phyloP scores from a whole-genome alignment of 1,140 invertebrate genomes.

The Agrilus planipennis region DNA sequence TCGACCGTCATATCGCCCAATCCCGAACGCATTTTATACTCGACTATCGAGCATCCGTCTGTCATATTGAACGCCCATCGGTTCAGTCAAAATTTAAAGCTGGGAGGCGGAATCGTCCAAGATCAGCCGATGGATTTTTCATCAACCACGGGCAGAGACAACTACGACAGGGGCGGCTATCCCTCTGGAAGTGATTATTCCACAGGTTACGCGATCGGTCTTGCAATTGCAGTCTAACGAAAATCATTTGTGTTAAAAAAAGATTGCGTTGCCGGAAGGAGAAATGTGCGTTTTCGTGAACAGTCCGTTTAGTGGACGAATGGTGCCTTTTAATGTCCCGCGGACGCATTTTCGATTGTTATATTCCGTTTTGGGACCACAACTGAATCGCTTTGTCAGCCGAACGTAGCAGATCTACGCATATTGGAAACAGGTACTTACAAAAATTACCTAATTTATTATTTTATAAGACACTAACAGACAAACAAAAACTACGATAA shows the following conservation, averaged over 20 bases:
- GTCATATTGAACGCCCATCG: constrained; percentile 23
- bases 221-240: constrained; percentile 26
- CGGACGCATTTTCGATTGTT: not conserved
- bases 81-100: constrained; percentile 11
- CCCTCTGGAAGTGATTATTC: constrained; percentile 8
- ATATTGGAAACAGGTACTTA: no score
- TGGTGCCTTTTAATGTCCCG: constrained; percentile 1
- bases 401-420: no score
- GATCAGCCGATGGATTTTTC: constrained; percentile 43
- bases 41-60: constrained; percentile 30
- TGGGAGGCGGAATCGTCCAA: constrained; percentile 24
- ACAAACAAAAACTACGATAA: no score
- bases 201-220: constrained; percentile 14
- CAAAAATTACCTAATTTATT: no score
- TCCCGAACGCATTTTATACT: constrained; percentile 37
- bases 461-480: no score
- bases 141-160: constrained; percentile 17
- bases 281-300: constrained; percentile 9
- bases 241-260: constrained; percentile 1
- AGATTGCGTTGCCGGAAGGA: no score
- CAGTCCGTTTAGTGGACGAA: constrained; percentile 1
- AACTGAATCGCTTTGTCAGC: no score
- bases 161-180: constrained; percentile 12
- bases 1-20: constrained; percentile 46
- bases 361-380: no score